Base-by-base conservation (phyloP, 2,113 vertebrate species). In the Chaetodon trifascialis region DNA sequence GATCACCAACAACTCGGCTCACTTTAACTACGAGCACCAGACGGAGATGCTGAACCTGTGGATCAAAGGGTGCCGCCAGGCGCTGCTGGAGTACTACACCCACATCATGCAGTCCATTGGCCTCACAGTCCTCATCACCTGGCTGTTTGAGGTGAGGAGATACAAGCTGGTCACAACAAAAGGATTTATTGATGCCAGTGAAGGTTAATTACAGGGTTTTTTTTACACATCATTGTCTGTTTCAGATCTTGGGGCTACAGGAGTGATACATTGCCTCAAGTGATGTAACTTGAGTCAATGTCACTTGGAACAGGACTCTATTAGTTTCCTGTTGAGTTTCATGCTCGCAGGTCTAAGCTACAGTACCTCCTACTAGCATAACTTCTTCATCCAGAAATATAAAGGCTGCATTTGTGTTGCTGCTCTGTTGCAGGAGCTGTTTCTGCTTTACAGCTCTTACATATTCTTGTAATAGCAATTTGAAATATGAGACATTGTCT, bases 1-100 rank as follows among this genome's bases (percentile, higher is more conserved):
- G 78, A 91, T 97, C 83, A 96, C 94, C 38, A 97, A 97, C 95
- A 96, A 95, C 93, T 95, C 95, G 0, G 97, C 97, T 70, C 96
- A 97, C 91, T 97, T 96, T 92, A 96, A 95, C 92, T 97, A 97
- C 0, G 94, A 97, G 23, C 96, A 96, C 76, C 93, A 95, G 85
- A 95, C 92, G 0, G 96, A 97, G 83, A 94, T 96, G 87, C 94
- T 97, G 40, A 97, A 97, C 86, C 93, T 97, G 86, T 97, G 96
- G 96, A 89, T 89, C 88, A 95, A 80, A 73, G 97, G 97, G 1
- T 97, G 97, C 83, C 93, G 95, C 49, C 93, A 96, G 88, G 96
- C 95, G 1, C 93, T 97, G 81, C 89, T 97, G 86, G 96, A 97
- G 54, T 94, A 97, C 88, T 97, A 96, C 90, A 95, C 90, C 0